A percentile compares a stretch with the other conserved stretches of the same genome.
These are phyloP conservation scores for Acanthosepion lycidas DNA, from an alignment of 2,888 invertebrate genomes.

Conservation along the genomic window DNA sequence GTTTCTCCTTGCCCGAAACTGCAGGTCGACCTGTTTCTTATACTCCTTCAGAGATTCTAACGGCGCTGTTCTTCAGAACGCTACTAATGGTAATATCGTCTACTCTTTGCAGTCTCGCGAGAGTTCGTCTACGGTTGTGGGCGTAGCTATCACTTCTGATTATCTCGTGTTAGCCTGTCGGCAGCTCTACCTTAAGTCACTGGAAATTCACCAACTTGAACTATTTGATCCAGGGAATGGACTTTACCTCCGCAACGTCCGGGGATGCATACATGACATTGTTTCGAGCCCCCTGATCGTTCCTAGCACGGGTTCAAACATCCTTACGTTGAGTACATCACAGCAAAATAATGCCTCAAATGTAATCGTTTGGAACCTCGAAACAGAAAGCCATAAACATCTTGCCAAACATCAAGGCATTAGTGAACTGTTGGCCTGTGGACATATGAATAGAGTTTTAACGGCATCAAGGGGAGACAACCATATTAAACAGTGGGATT, in stretches of 20 bases:
- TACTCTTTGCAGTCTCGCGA: conserved; percentile 67
- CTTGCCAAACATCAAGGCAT: conserved; percentile 68
- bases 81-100: conserved; percentile 64
- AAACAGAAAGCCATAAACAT: conserved; percentile 74
- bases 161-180: conserved; percentile 70
- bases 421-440: conserved; percentile 65
- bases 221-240: conserved; percentile 70
- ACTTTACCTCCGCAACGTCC: conserved; percentile 66
- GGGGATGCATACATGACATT: conserved; percentile 69
- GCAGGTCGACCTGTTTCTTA: conserved; percentile 65
- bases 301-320: conserved; percentile 70
- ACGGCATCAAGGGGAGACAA: conserved; percentile 68
- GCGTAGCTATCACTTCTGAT: conserved; percentile 68
- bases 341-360: conserved; percentile 66
- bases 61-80: conserved; percentile 66
- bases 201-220: conserved; percentile 69
- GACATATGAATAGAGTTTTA: conserved; percentile 68
- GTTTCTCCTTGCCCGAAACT: conserved; percentile 62
- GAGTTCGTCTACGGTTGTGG: conserved; percentile 65
- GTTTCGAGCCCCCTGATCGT: conserved; percentile 63
- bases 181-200: conserved; percentile 67
- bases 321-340: conserved; percentile 66
- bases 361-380: conserved; percentile 73
- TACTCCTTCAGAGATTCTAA: conserved; percentile 68
- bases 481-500: conserved; percentile 70